Base-by-base conservation (phyloP, 2,888 invertebrate species). In the Luperina testacea region DNA sequence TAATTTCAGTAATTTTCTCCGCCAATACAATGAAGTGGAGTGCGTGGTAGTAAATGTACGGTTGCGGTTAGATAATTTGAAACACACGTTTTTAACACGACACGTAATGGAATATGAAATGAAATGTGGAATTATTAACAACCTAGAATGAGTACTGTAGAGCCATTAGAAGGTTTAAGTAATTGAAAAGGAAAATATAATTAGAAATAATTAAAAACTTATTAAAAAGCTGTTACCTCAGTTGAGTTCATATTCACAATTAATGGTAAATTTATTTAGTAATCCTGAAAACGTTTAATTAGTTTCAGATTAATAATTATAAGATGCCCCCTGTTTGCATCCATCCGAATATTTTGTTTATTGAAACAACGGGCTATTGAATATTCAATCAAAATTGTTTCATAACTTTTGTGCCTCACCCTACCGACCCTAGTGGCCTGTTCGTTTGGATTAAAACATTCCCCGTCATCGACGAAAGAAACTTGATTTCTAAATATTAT, bases 11-110 rank as follows among this genome's bases (percentile, higher is more conserved):
- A 84, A 84, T 87, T 24, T 80, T 77, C 72, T 78, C 67, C 75
- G 72, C 65, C 86, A 90, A 89, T 91, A 88, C 80, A 77, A n/a
- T 87, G 79, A 78, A 90, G 89, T 90, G 88, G 80, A 75, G 76
- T 84, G 83, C 83, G 87, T 83, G 81, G 87, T 80, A 82, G 86
- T 85, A 80, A 87, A 88, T 87, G 63, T 65, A 77, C 15, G 72
- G 78, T 82, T 85, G 85, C 53, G 83, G 88, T 88, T 80, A 87
- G 77, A 83, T 88, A 83, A 86, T 88, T 84, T 84, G 69, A 88
- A 88, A 75, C 73, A 75, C 71, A 24, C 65, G 59, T 70, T 77
- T 82, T 81, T 77, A 89, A 82, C 82, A 83, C 75, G 72, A 83
- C 82, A 79, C 70, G 64, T 79, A 82, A 83, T 84, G 80, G 82